phyloP scores from a whole-genome alignment of 2,797 vertebrate species.

The Chaetophractus vellerosus region DNA sequence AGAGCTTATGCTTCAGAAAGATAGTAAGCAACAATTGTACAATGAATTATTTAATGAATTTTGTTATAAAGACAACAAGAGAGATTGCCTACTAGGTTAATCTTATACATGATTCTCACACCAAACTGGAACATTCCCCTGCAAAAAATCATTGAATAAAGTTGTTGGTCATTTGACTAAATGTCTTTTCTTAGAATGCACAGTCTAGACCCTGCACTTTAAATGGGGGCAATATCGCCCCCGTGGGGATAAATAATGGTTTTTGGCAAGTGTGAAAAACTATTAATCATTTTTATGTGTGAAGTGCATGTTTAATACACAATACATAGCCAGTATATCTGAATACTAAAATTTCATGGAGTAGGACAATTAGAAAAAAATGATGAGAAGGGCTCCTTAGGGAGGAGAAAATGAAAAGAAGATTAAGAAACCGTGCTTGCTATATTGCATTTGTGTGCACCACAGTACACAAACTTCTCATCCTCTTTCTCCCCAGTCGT shows the following conservation, averaged over 20 bases:
- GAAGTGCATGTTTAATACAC: background rate
- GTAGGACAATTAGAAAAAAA: background rate
- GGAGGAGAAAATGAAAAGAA: background rate
- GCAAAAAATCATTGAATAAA: background rate
- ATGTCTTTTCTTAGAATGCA: background rate
- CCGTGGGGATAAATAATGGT: background rate
- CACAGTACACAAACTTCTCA: background rate
- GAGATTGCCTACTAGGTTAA: background rate
- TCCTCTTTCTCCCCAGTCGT: background rate
- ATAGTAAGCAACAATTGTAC: background rate
- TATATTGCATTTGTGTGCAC: background rate
- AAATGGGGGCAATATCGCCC: background rate
- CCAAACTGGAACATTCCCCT: background rate
- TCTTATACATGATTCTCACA: background rate
- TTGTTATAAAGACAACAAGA: background rate
- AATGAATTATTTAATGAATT: background rate
- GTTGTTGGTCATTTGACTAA: background rate
- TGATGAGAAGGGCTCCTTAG: background rate
- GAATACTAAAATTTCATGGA: conserved; percentile 38
- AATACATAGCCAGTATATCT: background rate
- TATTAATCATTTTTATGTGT: background rate
- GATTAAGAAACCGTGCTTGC: background rate
- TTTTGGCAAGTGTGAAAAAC: background rate
- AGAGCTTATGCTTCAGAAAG: background rate
- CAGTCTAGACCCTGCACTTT: background rate